phyloP scores from a whole-genome alignment of 2,888 invertebrate species.

The Acrobeloides nanus region DNA sequence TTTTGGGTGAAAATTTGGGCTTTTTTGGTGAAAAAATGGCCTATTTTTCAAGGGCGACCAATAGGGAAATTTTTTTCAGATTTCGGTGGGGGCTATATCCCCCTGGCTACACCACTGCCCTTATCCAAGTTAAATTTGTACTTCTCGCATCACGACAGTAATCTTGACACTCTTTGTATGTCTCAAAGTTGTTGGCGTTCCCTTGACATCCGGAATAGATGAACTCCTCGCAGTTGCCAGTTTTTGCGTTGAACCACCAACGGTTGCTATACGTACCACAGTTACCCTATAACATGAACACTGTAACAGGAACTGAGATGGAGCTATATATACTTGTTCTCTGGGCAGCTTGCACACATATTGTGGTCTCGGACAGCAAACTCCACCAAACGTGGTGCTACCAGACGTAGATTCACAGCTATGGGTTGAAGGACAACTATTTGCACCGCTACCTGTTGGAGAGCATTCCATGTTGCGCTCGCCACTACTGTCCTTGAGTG shows the following conservation, averaged over 20 bases:
- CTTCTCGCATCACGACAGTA: slow-evolving; percentile 50
- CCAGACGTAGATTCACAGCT: slow-evolving; percentile 50
- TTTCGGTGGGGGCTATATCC: too few relatives aligned
- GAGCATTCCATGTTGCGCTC: slow-evolving; percentile 52
- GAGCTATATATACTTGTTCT: slow-evolving; percentile 28
- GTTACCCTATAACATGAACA: slow-evolving; percentile 32
- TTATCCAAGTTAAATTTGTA: too few relatives aligned
- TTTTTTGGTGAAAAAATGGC: too few relatives aligned
- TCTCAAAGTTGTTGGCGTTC: slow-evolving; percentile 52
- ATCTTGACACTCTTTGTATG: slow-evolving; percentile 52
- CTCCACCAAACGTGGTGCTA: slow-evolving; percentile 38
- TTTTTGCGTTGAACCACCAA: slow-evolving; percentile 54
- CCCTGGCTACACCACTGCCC: too few relatives aligned
- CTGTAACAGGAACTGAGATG: background rate
- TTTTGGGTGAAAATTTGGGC: too few relatives aligned
- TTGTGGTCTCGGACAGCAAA: slow-evolving; percentile 52
- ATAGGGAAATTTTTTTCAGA: too few relatives aligned
- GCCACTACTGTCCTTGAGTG: slow-evolving; percentile 52
- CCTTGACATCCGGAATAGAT: slow-evolving; percentile 50
- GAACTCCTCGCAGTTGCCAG: slow-evolving; percentile 54
- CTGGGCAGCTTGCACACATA: slow-evolving; percentile 51
- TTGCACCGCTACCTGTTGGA: slow-evolving; percentile 47
- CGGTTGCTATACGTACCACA: slow-evolving; percentile 52
- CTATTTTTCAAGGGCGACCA: too few relatives aligned
- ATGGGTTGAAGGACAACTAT: slow-evolving; percentile 49